These are phyloP conservation scores for Lasioglossum pauxillum DNA, from an alignment of 2,888 invertebrate species.

Conservation along the genomic window DNA sequence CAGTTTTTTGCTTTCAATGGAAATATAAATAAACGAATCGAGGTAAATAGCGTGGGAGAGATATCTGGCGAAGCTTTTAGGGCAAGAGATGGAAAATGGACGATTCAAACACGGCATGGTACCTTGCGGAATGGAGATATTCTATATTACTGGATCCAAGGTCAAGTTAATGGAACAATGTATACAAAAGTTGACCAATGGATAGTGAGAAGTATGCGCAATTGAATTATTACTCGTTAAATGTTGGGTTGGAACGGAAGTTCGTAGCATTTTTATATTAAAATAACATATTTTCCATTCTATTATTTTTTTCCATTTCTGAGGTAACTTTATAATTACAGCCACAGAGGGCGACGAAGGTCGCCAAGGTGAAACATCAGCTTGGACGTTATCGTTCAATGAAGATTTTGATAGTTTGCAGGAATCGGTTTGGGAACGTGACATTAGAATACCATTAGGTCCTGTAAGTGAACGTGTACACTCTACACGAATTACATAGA, in stretches of 20 bases:
- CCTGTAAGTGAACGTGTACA: conserved; percentile 73
- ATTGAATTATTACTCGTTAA: not conserved
- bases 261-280: no score
- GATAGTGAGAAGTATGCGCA: conserved; percentile 34
- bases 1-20: conserved; percentile 88
- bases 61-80: conserved; percentile 85
- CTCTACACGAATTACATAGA: not conserved
- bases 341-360: not conserved
- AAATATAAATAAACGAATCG: conserved; percentile 86
- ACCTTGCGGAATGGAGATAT: conserved; percentile 86
- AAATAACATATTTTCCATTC: no score
- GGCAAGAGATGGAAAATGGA: conserved; percentile 85
- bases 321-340: conserved; percentile 5
- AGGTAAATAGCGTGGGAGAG: conserved; percentile 84
- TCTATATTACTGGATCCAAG: conserved; percentile 88
- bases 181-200: conserved; percentile 84
- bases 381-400: conserved; percentile 85
- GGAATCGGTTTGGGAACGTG: conserved; percentile 72
- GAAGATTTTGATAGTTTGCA: conserved; percentile 86
- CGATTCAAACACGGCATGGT: conserved; percentile 84
- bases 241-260: no score
- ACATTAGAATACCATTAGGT: conserved; percentile 73
- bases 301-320: no score
- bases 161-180: conserved; percentile 85
- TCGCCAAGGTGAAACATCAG: not conserved